A percentile compares a stretch with the other conserved stretches of the same genome.
phyloP scores from a whole-genome alignment of 2,888 invertebrate species.

The Synergus laeviventris region DNA sequence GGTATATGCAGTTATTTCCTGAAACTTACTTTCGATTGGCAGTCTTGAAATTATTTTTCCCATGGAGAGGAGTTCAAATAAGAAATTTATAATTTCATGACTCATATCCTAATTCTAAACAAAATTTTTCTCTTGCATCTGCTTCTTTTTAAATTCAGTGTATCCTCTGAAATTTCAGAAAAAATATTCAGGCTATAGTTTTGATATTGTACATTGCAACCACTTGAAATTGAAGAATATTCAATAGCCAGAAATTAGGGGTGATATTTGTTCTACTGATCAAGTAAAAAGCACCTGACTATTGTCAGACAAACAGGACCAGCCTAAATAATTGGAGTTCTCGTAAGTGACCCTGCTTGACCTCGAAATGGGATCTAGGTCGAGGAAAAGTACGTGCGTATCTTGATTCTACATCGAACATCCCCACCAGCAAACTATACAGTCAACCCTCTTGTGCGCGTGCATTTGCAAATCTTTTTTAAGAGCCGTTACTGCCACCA shows the following conservation, averaged over 20 bases:
- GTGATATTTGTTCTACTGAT: neutral
- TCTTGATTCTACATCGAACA: constrained; percentile 53
- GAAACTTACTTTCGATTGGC: neutral
- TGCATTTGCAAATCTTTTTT: constrained; percentile 22
- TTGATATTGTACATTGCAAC: too few relatives aligned
- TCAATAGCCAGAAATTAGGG: neutral
- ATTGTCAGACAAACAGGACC: constrained; percentile 13
- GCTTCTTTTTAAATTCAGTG: too few relatives aligned
- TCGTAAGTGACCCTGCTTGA: constrained; percentile 49
- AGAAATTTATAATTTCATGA: neutral
- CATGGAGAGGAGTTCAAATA: neutral
- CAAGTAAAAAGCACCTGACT: neutral
- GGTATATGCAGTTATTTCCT: neutral
- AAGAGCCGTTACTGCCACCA: neutral
- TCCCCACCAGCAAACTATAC: constrained; percentile 19
- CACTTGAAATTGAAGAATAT: neutral
- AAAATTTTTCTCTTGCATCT: neutral
- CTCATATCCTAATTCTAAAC: neutral
- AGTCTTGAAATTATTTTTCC: neutral
- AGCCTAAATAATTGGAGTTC: constrained; percentile 24
- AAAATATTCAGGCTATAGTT: too few relatives aligned
- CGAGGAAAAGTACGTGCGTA: constrained; percentile 57
- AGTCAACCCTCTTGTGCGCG: neutral
- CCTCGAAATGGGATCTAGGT: constrained; percentile 57
- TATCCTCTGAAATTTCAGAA: too few relatives aligned